Evolutionary conservation across 2,797 vertebrate genomes (phyloP), one percentile per base, ranked within the genome.

Genomic region (Garrulus glandarius): DNA sequence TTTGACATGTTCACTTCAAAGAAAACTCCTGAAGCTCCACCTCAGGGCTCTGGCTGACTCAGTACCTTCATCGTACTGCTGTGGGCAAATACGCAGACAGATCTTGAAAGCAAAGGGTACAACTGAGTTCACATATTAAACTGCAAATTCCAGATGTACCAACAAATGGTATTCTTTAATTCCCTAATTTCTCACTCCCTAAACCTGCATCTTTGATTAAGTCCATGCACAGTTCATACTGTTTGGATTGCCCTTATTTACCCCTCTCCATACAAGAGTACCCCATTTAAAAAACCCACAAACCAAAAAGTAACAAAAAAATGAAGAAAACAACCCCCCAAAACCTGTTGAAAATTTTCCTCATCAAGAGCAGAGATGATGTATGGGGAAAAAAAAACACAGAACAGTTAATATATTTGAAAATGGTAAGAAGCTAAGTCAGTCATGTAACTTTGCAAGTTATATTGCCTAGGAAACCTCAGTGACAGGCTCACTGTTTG

Each of bases 181-280:
- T 56, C 14, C 1, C 0, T 59, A 3, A 50, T 78, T 81, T 84
- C 22, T 61, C 15, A 36, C 8, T 53, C 9, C 26, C 30, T 81
- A 47, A 59, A 6, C 9, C 5, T 47, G 4, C 18, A 34, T 43
- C 24, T 87, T 80, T 43, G 3, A 17, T 39, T 17, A 39, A 20
- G 9, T 63, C 77, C 13, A 49, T 59, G 56, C 43, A 10, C 4
- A 14, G 9, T 16, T 75, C 56, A 23, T 15, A 12, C 5, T 24
- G 6, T 47, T 53, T 59, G 15, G 41, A 29, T 63, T 21, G 26
- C 7, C 43, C 34, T 34, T 47, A 7, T 64, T 88, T 47, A 47
- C 5, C 2, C 9, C 2, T 36, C 22, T 83, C 24, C 0, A 0
- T 70, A 32, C 8, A n/a, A n/a, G n/a, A n/a, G n/a, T n/a, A 18